Conservation (phyloP, 1,140 invertebrate species). For the Calephelis nemesis region DNA sequence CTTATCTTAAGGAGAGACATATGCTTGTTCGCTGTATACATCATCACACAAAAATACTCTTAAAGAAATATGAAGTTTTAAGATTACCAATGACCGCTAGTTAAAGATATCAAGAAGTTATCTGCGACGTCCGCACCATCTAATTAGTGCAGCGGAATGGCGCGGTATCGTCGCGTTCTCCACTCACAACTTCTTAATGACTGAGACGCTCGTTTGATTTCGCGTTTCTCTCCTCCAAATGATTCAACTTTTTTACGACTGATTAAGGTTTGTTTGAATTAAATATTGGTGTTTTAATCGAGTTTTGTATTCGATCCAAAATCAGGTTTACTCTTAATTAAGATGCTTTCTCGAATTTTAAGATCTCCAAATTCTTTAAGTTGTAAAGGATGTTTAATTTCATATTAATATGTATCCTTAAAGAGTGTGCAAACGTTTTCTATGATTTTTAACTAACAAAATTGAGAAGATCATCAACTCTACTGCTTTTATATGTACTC, state of each 20-base stretch:
- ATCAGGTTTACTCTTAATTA: neutral
- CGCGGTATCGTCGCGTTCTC: neutral
- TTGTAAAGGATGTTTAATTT: too few relatives aligned
- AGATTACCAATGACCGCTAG: neutral
- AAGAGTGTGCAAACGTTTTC: too few relatives aligned
- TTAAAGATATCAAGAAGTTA: conserved; percentile 7
- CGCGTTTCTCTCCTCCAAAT: neutral
- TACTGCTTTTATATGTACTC: too few relatives aligned
- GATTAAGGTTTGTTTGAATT: conserved; percentile 10
- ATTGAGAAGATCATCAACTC: too few relatives aligned
- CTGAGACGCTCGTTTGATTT: conserved; percentile 7
- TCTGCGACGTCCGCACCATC: neutral
- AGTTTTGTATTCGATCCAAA: neutral
- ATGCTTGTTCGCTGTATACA: too few relatives aligned
- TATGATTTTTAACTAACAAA: too few relatives aligned
- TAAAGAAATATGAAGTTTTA: neutral
- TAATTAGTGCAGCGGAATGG: neutral
- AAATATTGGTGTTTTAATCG: conserved; percentile 4
- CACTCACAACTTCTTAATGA: conserved; percentile 10
- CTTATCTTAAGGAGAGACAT: too few relatives aligned
- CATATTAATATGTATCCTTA: too few relatives aligned
- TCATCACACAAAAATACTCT: too few relatives aligned
- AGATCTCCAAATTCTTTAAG: too few relatives aligned
- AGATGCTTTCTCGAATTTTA: too few relatives aligned
- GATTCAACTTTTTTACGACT: conserved; percentile 10